Base-by-base conservation (phyloP, 2,888 invertebrate species). In the Clunio marinus region DNA sequence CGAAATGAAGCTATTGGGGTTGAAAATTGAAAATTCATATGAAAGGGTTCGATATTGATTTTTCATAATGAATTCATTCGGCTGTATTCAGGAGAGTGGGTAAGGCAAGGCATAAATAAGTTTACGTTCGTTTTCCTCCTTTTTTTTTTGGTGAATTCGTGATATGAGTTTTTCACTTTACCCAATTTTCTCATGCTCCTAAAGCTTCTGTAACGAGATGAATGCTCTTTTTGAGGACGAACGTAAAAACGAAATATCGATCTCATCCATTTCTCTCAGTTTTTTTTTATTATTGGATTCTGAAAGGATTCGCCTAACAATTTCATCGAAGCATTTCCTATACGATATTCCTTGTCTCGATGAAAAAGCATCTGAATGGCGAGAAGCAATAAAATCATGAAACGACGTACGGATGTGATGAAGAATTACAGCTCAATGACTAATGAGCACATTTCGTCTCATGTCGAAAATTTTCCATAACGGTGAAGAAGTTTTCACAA, bases 41-140 rank as follows among this genome's bases (percentile, higher is more conserved):
- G 55, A 66, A 55, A 66, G 63, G 63, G 63, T 63, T 66, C 66
- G 55, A 66, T 66, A 66, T 66, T 66, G 66, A 66, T 66, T 66
- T 66, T 66, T 51, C 55, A 51, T 66, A 66, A 66, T 66, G 66
- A 66, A 66, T 66, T 66, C 66, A 55, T 66, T 66, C 55, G 55
- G 35, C 35, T 66, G 25, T 24, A 22, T 2, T 15, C 10, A 13
- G 15, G 41, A 4, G 4, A 32, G 32, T 32, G 32, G 8, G 32
- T 51, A 15, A n/a, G 7, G 41, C n/a, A n/a, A n/a, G 15, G 41
- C 10, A 13, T 10, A 41, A 62, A 62, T 37, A 62, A 35, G 62
- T 62, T 45, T 65, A 20, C 24, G 22, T 58, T 58, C 58, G 58
- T 24, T 58, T 25, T 57, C n/a, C 28, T 58, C 20, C 51, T 51